Conservation (phyloP, 2,113 vertebrate species). For the Bucco capensis region DNA sequence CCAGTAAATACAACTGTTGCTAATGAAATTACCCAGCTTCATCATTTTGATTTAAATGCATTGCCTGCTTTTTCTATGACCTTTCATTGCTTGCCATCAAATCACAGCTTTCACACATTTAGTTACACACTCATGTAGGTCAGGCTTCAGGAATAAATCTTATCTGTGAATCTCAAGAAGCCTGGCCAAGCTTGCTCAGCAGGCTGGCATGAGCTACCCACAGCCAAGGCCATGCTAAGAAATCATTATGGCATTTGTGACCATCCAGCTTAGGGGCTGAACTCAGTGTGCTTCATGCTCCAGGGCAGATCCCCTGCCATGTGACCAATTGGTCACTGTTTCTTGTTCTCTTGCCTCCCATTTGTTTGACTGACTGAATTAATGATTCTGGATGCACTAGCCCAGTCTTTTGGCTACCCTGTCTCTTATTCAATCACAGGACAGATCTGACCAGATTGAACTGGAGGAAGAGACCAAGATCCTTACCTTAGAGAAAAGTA, state of each 20-base stretch:
- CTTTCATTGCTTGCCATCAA: slow-evolving; percentile 91
- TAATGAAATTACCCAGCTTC: slow-evolving; percentile 95
- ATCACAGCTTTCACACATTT: slow-evolving; percentile 88
- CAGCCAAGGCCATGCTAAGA: slow-evolving; percentile 71
- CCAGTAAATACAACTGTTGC: slow-evolving; percentile 94
- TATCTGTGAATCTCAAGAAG: slow-evolving; percentile 79
- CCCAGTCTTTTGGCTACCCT: slow-evolving; percentile 59
- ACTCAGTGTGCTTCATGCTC: slow-evolving; percentile 82
- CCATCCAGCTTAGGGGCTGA: slow-evolving; percentile 74
- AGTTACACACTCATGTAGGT: slow-evolving; percentile 96
- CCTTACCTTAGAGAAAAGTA: not conserved
- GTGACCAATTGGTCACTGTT: slow-evolving; percentile 85
- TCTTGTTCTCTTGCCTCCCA: slow-evolving; percentile 76
- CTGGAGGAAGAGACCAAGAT: not conserved
- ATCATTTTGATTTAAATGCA: slow-evolving; percentile 93
- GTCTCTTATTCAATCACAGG: slow-evolving; percentile 41
- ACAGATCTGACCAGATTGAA: slow-evolving; percentile 65
- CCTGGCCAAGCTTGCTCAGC: slow-evolving; percentile 85
- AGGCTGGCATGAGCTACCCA: slow-evolving; percentile 80
- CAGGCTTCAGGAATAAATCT: slow-evolving; percentile 95
- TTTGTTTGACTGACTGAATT: slow-evolving; percentile 81
- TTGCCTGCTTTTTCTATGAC: slow-evolving; percentile 89
- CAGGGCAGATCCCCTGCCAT: slow-evolving; percentile 84
- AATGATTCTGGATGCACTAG: slow-evolving; percentile 66
- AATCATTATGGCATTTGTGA: slow-evolving; percentile 77